phyloP scores from a whole-genome alignment of 1,140 invertebrate species.

The Harpegnathos saltator region DNA sequence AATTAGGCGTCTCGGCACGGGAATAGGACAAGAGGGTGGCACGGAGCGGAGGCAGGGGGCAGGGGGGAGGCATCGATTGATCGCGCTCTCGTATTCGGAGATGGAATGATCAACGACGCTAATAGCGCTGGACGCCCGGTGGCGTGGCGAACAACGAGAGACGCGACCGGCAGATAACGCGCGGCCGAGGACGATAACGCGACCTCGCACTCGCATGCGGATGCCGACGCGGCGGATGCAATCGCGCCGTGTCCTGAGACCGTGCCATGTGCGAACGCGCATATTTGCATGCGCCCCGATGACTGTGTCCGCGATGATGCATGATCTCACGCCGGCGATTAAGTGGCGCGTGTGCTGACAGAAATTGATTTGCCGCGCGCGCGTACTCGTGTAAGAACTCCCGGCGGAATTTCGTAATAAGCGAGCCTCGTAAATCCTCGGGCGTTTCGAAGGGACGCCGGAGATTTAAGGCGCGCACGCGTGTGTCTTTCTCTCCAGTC shows the following conservation, averaged over 20 bases:
- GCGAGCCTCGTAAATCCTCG: background rate
- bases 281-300: conserved; percentile 26
- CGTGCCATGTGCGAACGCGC: conserved; percentile 12
- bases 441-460: background rate
- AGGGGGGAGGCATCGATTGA: background rate
- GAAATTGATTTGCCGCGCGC: conserved; percentile 42
- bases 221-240: conserved; percentile 9
- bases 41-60: no score
- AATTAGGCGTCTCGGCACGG: conserved; percentile 5
- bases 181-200: conserved; percentile 11
- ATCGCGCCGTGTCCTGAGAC: conserved; percentile 21
- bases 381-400: background rate
- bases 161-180: background rate
- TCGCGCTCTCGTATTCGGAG: background rate
- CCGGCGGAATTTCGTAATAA: conserved; percentile 39
- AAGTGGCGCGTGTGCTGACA: conserved; percentile 18
- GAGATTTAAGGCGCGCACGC: background rate
- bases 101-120: conserved; percentile 27
- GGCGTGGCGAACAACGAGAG: conserved; percentile 38
- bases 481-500: background rate
- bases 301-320: conserved; percentile 19
- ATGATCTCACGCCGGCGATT: conserved; percentile 25
- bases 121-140: conserved; percentile 25
- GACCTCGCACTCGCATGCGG: background rate
- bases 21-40: background rate